phyloP scores from a whole-genome alignment of 2,888 invertebrate genomes.

The Colletes collaris region DNA sequence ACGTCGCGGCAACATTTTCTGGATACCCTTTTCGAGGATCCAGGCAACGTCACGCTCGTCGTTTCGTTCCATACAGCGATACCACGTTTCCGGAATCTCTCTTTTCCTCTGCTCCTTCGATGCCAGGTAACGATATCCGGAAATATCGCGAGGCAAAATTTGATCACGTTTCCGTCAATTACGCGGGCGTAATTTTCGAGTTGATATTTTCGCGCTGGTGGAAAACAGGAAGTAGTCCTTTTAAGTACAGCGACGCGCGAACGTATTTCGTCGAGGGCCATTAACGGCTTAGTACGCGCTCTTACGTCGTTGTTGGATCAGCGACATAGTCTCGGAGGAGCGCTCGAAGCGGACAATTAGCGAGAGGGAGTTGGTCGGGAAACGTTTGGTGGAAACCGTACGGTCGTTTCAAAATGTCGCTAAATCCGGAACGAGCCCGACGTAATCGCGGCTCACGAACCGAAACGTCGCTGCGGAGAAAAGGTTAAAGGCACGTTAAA shows the following conservation, averaged over 20 bases:
- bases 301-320: slow-evolving; percentile 7
- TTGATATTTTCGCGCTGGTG: too few relatives aligned
- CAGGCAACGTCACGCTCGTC: slow-evolving; percentile 3
- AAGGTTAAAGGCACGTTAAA: slow-evolving; percentile 53
- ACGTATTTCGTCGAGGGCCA: background rate
- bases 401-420: background rate
- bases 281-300: background rate
- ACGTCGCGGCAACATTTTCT: background rate
- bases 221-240: too few relatives aligned
- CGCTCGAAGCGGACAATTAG: slow-evolving; percentile 8
- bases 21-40: background rate
- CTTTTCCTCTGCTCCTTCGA: too few relatives aligned
- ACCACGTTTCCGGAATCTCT: background rate
- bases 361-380: background rate
- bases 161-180: too few relatives aligned
- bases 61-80: slow-evolving; percentile 2
- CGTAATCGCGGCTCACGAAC: slow-evolving; percentile 11
- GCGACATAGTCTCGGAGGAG: background rate
- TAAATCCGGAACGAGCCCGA: slow-evolving; percentile 1
- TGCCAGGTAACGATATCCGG: too few relatives aligned
- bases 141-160: too few relatives aligned
- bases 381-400: background rate
- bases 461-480: slow-evolving; percentile 15
- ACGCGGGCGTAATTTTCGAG: too few relatives aligned
- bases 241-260: too few relatives aligned